phyloP scores from a whole-genome alignment of 2,797 vertebrate genomes.

The Anguilla obscura region DNA sequence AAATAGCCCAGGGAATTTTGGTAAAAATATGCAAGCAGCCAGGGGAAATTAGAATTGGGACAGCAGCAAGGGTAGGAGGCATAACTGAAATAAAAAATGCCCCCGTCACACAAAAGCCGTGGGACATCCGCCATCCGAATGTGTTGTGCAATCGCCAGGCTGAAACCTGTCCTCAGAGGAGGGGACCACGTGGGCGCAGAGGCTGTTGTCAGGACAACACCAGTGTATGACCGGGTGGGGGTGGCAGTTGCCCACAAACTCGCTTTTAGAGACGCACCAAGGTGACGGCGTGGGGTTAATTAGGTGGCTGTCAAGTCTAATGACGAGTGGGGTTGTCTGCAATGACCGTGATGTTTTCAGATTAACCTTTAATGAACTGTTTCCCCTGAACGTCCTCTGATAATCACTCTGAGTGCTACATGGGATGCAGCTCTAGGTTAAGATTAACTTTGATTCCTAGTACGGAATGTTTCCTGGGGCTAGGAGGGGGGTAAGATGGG shows the following conservation, averaged over 20 bases:
- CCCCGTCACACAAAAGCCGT: neutral
- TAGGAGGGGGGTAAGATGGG: neutral
- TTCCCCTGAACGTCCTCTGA: slow-evolving; percentile 18
- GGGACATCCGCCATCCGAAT: neutral
- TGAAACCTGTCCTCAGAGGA: neutral
- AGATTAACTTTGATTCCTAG: slow-evolving; percentile 13
- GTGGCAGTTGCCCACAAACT: neutral
- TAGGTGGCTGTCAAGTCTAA: slow-evolving; percentile 23
- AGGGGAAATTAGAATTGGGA: neutral
- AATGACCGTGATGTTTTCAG: neutral
- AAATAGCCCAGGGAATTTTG: neutral
- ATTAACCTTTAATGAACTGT: slow-evolving; percentile 22
- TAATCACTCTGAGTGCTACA: neutral
- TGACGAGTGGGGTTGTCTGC: slow-evolving; percentile 3
- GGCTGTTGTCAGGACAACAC: neutral
- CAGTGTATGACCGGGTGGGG: neutral
- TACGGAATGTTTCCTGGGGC: neutral
- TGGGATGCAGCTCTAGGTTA: slow-evolving; percentile 4
- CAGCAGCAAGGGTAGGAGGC: neutral
- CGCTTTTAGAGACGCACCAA: slow-evolving; percentile 23
- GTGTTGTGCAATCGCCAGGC: neutral
- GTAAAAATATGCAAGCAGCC: neutral
- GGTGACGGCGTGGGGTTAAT: slow-evolving; percentile 11
- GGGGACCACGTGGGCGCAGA: neutral
- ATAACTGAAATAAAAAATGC: neutral